Base-by-base conservation (phyloP, 2,797 vertebrate genomes). In the Sphenodon punctatus region DNA sequence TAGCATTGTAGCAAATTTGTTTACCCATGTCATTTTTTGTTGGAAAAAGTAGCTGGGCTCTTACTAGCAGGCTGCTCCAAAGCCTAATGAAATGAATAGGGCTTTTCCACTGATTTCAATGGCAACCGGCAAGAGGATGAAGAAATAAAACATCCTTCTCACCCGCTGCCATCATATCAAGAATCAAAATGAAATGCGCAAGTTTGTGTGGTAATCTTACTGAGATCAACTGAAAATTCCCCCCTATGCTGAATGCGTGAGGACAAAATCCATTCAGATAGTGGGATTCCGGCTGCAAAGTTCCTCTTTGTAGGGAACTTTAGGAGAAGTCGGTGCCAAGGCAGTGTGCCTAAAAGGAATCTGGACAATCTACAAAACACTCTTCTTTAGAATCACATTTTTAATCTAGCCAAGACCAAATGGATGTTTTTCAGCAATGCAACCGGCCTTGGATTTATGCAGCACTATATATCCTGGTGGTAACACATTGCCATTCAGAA, bases 161-260 rank as follows among this genome's bases (percentile, higher is more conserved):
- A 6, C 75, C 49, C 61, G 45, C 19, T 17, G 72, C 66, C 46
- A 71, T 5, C 5, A 89, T 87, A 88, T 39, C 63, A 38, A 75
- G 87, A 86, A 34, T 91, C 43, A 89, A 86, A 86, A 79, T 22
- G 80, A 86, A 49, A 51, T 48, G 51, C n/a, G 78, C 65, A 82
- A 67, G 41, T 88, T 80, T 84, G 67, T 65, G 58, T 48, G 74
- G 80, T 86, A 67, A 78, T 53, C 64, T 82, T 49, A 45, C 16
- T 73, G 70, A 90, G 89, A 66, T 4, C 43, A 80, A 53, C 72
- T 69, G 51, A 87, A 89, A 72, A 88, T 89, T 91, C 82, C 89
- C 88, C 82, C 75, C 69, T 76, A 75, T 77, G 70, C 56, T 58
- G 78, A 87, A 80, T 55, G 48, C 88, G 4, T 45, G 70, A 73